Evolutionary conservation across 2,113 vertebrate species (phyloP), one percentile per base, ranked within the genome.

Genomic region (Daboia siamensis): DNA sequence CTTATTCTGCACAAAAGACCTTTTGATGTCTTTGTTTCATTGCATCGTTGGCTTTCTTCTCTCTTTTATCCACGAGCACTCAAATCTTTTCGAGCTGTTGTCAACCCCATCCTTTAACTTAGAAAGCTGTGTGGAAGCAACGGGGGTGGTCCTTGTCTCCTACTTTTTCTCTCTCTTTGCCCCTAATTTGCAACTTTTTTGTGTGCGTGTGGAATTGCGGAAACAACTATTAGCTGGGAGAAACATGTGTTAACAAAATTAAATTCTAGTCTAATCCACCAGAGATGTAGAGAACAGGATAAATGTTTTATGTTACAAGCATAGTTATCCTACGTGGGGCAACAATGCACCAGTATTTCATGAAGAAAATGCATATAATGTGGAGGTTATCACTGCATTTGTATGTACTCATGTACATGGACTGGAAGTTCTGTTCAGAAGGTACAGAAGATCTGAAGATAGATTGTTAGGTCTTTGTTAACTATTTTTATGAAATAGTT

Each of bases 21-120:
- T 87, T 93, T 87, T 57, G 84, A 88, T 52, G 85, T 54, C 39
- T 74, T 90, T 69, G 26, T 87, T 88, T 93, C 89, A 39, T 80
- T 48, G 64, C 59, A 54, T 52, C 61, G 80, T 91, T 88, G 80
- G 85, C 89, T 80, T 80, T 80, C 54, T 93, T 15, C 13, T 88
- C 21, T 69, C 52, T 87, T 64, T 88, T 26, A n/a, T 88, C 61
- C 52, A 3, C 44, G 44, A 80, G 84, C 89, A 74, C 55, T 86
- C 88, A 86, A 24, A 61, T 56, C 57, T 51, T 74, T 86, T 57
- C 33, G 17, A 74, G 57, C 89, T 90, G 7, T 52, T 15, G 52
- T 57, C 26, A 29, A 39, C 33, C 33, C 20, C 23, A 59, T 23
- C 3, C 52, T 90, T 44, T 11, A 10, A 21, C 44, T 57, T 39